Base-by-base conservation (phyloP, 2,888 invertebrate genomes). In the Criorhina ranunculi region DNA sequence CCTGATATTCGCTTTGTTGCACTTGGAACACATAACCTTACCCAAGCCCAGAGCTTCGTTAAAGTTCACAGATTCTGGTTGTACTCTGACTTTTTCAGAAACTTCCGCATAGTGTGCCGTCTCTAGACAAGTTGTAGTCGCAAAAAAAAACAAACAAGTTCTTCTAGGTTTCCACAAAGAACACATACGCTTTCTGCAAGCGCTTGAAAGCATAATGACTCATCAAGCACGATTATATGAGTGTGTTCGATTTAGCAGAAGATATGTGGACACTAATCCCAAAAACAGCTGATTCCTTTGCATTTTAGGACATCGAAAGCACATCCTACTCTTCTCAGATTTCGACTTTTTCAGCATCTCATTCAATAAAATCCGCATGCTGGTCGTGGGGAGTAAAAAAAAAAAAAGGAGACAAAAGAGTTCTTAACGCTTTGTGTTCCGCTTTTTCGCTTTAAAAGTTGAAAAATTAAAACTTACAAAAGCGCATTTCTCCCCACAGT, bases 381-480 rank as follows among this genome's bases (percentile, higher is more conserved):
- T 24, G n/a, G 24, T 24, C 24, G 46, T 9, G 29, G 49, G 35
- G 37, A n/a, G n/a, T n/a, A n/a, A n/a, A n/a, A n/a, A n/a, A n/a
- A n/a, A n/a, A 57, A 46, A 49, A 24, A 17, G 51, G 37, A 66
- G 35, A 53, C 75, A 76, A 31, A 69, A 70, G 59, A 85, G 64
- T 85, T 66, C 70, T 66, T 35, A 69, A 75, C 80, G 85, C 85
- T 80, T 85, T 80, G 69, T 64, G 64, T 69, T 85, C 69, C 42
- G 85, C 73, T 75, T 79, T 24, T 82, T 78, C 5, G 60, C 12
- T 66, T 70, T 33, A 85, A 85, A 85, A 85, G 80, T 80, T 85
- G 75, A 51, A 85, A 72, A 79, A 64, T 76, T 85, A 70, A 80
- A 85, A 85, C 85, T 85, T 85, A 70, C 85, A 76, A 85, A 85